A percentile compares a stretch with the other conserved stretches of the same genome.
phyloP scores from a whole-genome alignment of 2,797 vertebrate species.

The Sciurus vulgaris region DNA sequence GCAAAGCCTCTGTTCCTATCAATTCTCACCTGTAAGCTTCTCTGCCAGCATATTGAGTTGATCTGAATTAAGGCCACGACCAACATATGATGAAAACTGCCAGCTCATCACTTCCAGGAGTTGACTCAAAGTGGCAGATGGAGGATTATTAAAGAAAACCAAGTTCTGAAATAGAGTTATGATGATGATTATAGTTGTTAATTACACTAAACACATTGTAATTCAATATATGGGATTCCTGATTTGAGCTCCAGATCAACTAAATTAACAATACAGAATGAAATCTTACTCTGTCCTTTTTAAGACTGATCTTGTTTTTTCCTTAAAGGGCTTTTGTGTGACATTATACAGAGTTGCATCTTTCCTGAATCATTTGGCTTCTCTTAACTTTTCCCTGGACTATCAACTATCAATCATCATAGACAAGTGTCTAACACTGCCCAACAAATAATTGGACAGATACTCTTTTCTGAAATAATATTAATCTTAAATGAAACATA shows the following conservation, averaged over 20 bases:
- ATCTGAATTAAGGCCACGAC: conserved; percentile 95
- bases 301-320: background rate
- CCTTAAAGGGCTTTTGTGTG: background rate
- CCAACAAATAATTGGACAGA: background rate
- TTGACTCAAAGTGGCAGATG: conserved; percentile 93
- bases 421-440: background rate
- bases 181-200: conserved; percentile 53
- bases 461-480: conserved; percentile 23
- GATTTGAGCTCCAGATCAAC: background rate
- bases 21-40: conserved; percentile 93
- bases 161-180: conserved; percentile 91
- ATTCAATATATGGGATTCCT: background rate
- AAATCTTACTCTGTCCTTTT: background rate
- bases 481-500: background rate
- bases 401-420: background rate
- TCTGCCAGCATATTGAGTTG: conserved; percentile 97
- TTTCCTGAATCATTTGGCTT: conserved; percentile 1
- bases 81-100: conserved; percentile 97
- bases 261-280: background rate
- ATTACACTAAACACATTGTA: background rate
- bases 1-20: background rate
- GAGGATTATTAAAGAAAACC: conserved; percentile 95
- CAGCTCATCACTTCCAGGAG: conserved; percentile 97
- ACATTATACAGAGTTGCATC: background rate
- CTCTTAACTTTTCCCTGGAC: background rate